Conservation (phyloP, 2,888 invertebrate species). For the Calephelis perditalis region DNA sequence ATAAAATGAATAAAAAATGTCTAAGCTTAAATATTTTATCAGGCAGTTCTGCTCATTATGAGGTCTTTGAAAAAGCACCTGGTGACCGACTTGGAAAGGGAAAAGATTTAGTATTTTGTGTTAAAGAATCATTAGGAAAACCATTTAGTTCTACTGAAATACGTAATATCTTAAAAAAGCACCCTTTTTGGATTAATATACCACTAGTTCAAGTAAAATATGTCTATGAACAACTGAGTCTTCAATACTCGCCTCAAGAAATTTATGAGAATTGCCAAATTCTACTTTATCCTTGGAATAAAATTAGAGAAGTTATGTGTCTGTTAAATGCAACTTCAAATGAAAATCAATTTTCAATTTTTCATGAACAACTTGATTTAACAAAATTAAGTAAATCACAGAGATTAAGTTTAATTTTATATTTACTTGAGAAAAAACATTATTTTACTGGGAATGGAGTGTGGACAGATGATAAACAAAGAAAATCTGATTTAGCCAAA, state of each 20-base stretch:
- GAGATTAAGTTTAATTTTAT: conserved; percentile 58
- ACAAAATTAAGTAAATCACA: conserved; percentile 48
- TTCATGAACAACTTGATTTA: conserved; percentile 45
- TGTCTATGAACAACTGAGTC: conserved; percentile 51
- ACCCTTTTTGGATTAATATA: conserved; percentile 68
- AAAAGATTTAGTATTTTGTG: conserved; percentile 61
- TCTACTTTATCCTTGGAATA: conserved; percentile 67
- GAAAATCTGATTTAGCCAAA: conserved; percentile 24
- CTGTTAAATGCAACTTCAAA: conserved; percentile 33
- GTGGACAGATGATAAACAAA: conserved; percentile 61
- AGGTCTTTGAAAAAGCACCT: conserved; percentile 60
- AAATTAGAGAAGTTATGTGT: conserved; percentile 46
- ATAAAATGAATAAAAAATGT: conserved; percentile 60
- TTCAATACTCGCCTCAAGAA: conserved; percentile 48
- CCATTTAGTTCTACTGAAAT: conserved; percentile 43
- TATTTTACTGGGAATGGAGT: conserved; percentile 71
- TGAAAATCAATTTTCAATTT: conserved; percentile 23
- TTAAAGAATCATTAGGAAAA: conserved; percentile 49
- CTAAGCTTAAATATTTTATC: conserved; percentile 64
- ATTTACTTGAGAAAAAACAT: conserved; percentile 65
- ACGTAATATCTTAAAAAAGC: conserved; percentile 48
- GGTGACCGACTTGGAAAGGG: conserved; percentile 66
- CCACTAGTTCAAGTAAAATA: conserved; percentile 59
- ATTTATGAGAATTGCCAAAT: conserved; percentile 64
- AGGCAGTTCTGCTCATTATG: conserved; percentile 56